Evolutionary conservation across 2,888 invertebrate species (phyloP), one percentile per base, ranked within the genome.

Genomic region (Pseudococcus viburni): DNA sequence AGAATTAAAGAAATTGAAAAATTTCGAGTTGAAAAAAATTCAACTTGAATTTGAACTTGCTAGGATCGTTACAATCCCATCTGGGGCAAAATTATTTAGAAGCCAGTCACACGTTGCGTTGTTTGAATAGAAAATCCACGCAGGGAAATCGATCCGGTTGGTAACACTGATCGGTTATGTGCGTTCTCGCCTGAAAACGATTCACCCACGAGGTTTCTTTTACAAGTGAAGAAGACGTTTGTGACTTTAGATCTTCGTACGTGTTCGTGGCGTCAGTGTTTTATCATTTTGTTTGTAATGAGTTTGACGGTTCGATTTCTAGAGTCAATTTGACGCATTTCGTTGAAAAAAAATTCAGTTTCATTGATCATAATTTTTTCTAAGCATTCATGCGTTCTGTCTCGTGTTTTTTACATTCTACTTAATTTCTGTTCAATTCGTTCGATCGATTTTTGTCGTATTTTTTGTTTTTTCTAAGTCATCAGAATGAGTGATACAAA

Each of bases 121-220:
- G n/a, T n/a, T n/a, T n/a, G n/a, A n/a, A n/a, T 26, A 73, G 5
- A 73, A 9, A 33, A 19, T 0, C 22, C 4, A 33, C 12, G 33
- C 33, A 55, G 84, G 68, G 42, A 86, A 33, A n/a, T 86, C 68
- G 15, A 19, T 42, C 12, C 19, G 64, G 8, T 2, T 86, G 86
- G 86, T 68, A 73, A 73, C 86, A 86, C 73, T 73, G 73, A 73
- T 42, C 39, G 86, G 77, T 86, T 86, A 73, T 68, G 39, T 73
- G 86, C 68, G 42, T 86, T 86, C 86, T 64, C 48, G 68, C 46
- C 73, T 68, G 73, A 46, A 68, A 26, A 80, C 80, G 46, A 33
- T 80, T 86, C 88, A 88, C 88, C 88, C 88, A 88, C 88, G 88
- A 88, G 88, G 88, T 88, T 88, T 88, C 55, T 80, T 80, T 83